Base-by-base conservation (phyloP, 2,797 vertebrate species). In the Amphiprion clarkii region DNA sequence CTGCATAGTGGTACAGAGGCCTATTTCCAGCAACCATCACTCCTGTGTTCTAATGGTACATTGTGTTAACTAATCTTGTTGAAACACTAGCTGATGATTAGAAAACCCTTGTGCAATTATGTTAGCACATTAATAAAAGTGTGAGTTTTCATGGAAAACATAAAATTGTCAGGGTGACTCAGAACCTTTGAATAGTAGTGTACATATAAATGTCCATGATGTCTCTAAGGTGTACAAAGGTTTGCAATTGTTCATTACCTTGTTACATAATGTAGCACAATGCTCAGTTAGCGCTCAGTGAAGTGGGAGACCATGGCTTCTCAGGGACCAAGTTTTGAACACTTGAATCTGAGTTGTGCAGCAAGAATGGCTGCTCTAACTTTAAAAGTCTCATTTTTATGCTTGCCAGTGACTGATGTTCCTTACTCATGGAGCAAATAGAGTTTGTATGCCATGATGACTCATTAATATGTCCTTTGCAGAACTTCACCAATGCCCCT, bases 371-470 rank as follows among this genome's bases (percentile, higher is more conserved):
- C 68, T 75, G 74, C 63, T 85, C 70, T 76, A 85, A 81, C 81
- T 86, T 87, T 78, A 73, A 87, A 91, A 87, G 71, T 86, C 86
- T 90, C 83, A 78, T 91, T 81, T 79, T 86, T 81, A 76, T 90
- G 89, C 90, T 88, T 84, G 85, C 83, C 88, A 87, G 92, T 82
- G 4, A 81, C 76, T 88, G 90, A 90, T 93, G 87, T 89, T 92
- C 87, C 73, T 88, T 86, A 90, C 84, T 90, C 83, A 75, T 80
- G 86, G 83, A 93, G 89, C 84, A 90, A 90, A 93, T 91, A 86
- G 86, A 86, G 85, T 92, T 89, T 90, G 78, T 89, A 88, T 89
- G 92, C 88, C 87, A 89, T 93, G 89, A 88, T 92, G 81, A 92
- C 83, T 93, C 87, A 92, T 90, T 94, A 91, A 84, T 78, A 76